Base-by-base conservation (phyloP, 2,113 vertebrate species). In the Trichechus manatus region DNA sequence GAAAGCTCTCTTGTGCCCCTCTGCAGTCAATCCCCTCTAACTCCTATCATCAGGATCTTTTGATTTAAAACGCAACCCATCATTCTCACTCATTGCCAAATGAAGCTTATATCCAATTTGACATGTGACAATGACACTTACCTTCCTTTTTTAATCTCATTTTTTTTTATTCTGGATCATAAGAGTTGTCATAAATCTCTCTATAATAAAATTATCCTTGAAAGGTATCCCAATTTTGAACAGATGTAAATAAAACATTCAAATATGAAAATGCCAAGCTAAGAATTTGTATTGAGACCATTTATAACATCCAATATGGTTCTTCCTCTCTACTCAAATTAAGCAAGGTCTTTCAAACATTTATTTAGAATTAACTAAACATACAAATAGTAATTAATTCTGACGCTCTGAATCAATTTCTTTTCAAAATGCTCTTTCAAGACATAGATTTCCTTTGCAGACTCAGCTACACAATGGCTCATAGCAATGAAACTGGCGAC, bases 241-340 rank as follows among this genome's bases (percentile, higher is more conserved):
- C 81, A 95, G 92, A 97, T 96, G 94, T 96, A 97, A 97, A 97
- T 74, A 97, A 97, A 97, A 94, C 94, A 92, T 70, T 95, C 82
- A 86, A 82, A 89, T 64, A 77, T 93, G 91, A 94, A 97, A 6
- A 95, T 89, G 96, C 93, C 97, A 98, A 96, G 95, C 89, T 88
- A 47, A 42, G 84, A 97, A 81, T 78, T 77, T 82, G 80, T 27
- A 96, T 78, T 70, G 59, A 74, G 94, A 86, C 14, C 29, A 77
- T 93, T 96, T 3, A 27, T 63, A 42, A 63, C 88, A 33, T 33
- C 31, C 33, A 92, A 44, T 33, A 88, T 78, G 84, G 6, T 94
- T 64, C 77, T 50, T 19, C 22, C 9, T 85, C 59, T 92, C 80
- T 91, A 91, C 42, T 47, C 31, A 95, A 94, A 79, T 68, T 13